Evolutionary conservation across 2,797 vertebrate species (phyloP), one percentile per base, ranked within the genome.

Genomic region (Aldrovandia affinis): DNA sequence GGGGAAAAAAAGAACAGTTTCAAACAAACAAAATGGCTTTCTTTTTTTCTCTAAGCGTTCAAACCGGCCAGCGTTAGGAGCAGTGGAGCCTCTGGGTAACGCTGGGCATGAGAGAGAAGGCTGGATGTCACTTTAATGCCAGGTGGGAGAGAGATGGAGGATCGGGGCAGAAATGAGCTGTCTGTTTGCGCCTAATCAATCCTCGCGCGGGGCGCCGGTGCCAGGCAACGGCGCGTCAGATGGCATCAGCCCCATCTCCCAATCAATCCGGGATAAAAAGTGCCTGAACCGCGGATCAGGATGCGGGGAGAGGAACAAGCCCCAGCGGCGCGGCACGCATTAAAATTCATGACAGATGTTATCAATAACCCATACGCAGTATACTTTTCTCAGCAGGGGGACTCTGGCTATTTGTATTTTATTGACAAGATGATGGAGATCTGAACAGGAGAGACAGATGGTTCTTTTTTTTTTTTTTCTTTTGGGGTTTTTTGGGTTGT

Each of bases 81-180:
- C 47, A 28, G 44, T 36, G 30, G 78, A 36, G 55, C 83, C 59
- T 65, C 9, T 50, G 30, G 59, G 47, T 42, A 50, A 44, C 20
- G 30, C 8, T 33, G 55, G n/a, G 28, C 44, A 20, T 47, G 14
- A 55, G 5, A 12, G 88, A 89, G 89, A 86, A 90, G 89, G 89
- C 89, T 89, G 86, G 86, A 81, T 87, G 90, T 93, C 90, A 92
- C 87, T 90, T 92, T 91, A 92, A 87, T 88, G 88, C 87, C 92
- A 92, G 91, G 92, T 91, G 91, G 91, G n/a, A 91, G 78, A 68
- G 55, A 68, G 54, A 63, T 1, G 15, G 70, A 63, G 44, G 57
- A 78, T 28, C 33, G 20, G 14, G 68, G 44, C 70, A 82, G 80
- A 57, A 82, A 82, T 63, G 63, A 73, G 59, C 80, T 63, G 54